phyloP scores from a whole-genome alignment of 2,113 vertebrate species.

The Chionis minor region DNA sequence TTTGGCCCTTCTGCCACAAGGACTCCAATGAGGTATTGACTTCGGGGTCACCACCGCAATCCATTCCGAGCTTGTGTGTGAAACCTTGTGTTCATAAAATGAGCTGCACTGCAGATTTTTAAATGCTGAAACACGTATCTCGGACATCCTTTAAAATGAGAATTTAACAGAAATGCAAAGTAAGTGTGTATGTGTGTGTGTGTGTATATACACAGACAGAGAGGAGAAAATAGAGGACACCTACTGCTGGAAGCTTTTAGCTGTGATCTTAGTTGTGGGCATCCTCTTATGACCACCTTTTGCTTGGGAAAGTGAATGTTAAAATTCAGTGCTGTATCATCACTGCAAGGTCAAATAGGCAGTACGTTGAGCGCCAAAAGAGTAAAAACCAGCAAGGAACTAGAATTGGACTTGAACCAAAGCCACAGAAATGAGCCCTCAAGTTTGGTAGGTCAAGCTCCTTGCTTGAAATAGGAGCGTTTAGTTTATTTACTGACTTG shows the following conservation, averaged over 20 bases:
- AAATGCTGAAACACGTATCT: background rate
- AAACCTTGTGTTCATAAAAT: background rate
- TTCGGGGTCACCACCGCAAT: background rate
- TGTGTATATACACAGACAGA: background rate
- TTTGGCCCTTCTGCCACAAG: background rate
- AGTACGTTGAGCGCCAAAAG: background rate
- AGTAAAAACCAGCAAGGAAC: background rate
- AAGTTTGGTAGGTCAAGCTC: background rate
- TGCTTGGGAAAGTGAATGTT: background rate
- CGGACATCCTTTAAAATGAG: background rate
- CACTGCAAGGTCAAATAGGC: background rate
- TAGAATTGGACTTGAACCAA: background rate
- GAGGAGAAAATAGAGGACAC: background rate
- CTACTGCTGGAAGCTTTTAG: background rate
- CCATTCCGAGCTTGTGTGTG: background rate
- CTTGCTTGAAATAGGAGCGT: background rate
- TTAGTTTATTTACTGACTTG: background rate
- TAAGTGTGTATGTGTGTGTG: background rate
- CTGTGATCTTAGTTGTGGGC: background rate
- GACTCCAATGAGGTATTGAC: background rate
- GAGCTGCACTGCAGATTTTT: background rate
- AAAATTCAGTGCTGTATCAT: background rate
- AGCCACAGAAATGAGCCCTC: background rate
- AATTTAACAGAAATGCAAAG: background rate
- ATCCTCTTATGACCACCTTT: background rate